phyloP scores from a whole-genome alignment of 2,888 invertebrate genomes.

The Dryocosmus kuriphilus region DNA sequence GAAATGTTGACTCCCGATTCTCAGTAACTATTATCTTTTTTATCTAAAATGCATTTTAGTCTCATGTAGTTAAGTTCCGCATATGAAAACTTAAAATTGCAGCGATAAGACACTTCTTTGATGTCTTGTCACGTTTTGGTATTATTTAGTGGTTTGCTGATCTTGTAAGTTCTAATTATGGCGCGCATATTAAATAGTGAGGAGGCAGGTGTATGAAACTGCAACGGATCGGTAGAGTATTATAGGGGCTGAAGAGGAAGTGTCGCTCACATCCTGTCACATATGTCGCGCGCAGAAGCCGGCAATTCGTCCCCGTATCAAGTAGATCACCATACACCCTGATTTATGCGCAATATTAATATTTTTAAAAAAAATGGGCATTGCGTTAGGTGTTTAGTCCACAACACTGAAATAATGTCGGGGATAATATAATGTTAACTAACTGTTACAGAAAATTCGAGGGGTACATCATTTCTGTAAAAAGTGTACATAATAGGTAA shows the following conservation, averaged over 20 bases:
- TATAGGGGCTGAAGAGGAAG: slow-evolving; percentile 66
- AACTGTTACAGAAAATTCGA: too few species aligned
- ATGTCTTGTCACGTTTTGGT: slow-evolving; percentile 41
- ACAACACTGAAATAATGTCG: background rate
- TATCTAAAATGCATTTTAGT: background rate
- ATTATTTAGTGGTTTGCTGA: slow-evolving; percentile 65
- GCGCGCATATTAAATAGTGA: slow-evolving; percentile 65
- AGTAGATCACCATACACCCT: slow-evolving; percentile 27
- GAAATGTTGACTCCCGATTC: background rate
- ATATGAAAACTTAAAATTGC: background rate
- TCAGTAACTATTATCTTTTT: background rate
- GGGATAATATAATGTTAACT: too few species aligned
- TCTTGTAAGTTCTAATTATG: slow-evolving; percentile 69
- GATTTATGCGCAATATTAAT: slow-evolving; percentile 35
- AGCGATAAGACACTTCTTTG: background rate
- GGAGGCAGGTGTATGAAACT: slow-evolving; percentile 70
- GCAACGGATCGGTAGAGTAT: slow-evolving; percentile 66
- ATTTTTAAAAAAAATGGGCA: background rate
- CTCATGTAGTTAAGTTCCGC: background rate
- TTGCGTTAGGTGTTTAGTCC: too few species aligned
- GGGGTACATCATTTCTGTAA: too few species aligned
- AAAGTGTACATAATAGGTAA: too few species aligned
- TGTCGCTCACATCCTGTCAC: slow-evolving; percentile 72
- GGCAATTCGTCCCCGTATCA: slow-evolving; percentile 44
- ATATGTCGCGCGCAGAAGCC: slow-evolving; percentile 54